Evolutionary conservation across 2,113 vertebrate species (phyloP), one percentile per base, ranked within the genome.

Genomic region (Rhagologus leucostigma): DNA sequence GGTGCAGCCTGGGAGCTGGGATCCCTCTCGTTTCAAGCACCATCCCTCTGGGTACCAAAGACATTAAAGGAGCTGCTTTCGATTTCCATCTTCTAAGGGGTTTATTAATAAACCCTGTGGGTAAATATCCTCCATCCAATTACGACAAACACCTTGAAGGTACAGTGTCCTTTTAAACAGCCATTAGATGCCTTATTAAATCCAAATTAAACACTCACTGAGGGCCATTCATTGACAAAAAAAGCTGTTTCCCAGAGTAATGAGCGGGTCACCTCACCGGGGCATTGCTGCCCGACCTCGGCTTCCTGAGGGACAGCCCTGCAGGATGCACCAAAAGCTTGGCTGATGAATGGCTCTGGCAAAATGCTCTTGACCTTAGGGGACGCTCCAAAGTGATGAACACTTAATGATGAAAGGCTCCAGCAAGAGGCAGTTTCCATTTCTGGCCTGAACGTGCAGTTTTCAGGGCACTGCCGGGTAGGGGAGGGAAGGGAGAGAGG

Each of bases 41-140:
- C 46, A 13, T 21, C 77, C 67, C 85, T 44, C 49, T 50, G 70
- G 53, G 46, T 33, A 41, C 13, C 69, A 33, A 35, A 52, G 46
- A 55, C 69, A 75, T 86, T 23, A 93, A 88, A 91, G 35, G 46
- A 90, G 53, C 35, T 68, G 44, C 69, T 95, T 92, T 81, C 79
- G 46, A 78, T 92, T 92, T 79, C 80, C 21, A 23, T 35, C 92
- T 93, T 95, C 90, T 62, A 37, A 86, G 65, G 76, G 83, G 32
- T 89, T 95, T 90, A 88, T 96, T 96, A 95, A 96, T 75, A 84
- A 94, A 90, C 39, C 44, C 76, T 3, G n/a, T 0, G 8, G 86
- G 67, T 89, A 96, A 96, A 97, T 57, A 94, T 75, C 70, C 84
- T 67, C 92, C 73, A 84, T 92, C 80, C 93, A 93, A 84, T 96